These are phyloP conservation scores for Dallia pectoralis DNA, from an alignment of 2,797 vertebrate genomes.

Conservation along the genomic window DNA sequence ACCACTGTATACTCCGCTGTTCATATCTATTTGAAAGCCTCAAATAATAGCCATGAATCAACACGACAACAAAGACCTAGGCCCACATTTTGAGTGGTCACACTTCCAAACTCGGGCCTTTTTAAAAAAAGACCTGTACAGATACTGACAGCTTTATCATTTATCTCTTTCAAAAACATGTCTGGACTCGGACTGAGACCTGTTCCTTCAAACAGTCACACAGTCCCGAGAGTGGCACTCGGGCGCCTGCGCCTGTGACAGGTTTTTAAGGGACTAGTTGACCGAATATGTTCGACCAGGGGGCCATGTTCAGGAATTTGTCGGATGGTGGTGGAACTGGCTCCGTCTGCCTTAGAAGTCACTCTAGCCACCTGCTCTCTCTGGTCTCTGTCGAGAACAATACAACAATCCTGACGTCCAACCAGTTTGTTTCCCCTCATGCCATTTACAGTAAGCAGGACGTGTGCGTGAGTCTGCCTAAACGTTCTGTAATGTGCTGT, in stretches of 20 bases:
- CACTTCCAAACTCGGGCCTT: neutral
- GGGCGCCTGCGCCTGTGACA: neutral
- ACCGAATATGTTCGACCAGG: slow-evolving; percentile 16
- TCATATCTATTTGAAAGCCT: no score
- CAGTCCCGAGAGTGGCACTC: neutral
- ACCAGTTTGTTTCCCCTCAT: slow-evolving; percentile 30
- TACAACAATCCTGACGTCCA: neutral
- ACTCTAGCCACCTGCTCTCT: neutral
- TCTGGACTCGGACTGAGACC: neutral
- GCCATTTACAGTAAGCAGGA: slow-evolving; percentile 14
- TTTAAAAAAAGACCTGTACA: neutral
- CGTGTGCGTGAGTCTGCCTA: slow-evolving; percentile 10
- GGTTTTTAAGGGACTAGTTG: slow-evolving; percentile 9
- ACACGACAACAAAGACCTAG: neutral
- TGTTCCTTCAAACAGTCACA: slow-evolving; percentile 11
- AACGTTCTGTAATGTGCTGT: slow-evolving; percentile 29
- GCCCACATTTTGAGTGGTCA: no score
- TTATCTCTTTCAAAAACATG: slow-evolving; percentile 14
- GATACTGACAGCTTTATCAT: slow-evolving; percentile 4
- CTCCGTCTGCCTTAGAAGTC: neutral
- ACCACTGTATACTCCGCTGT: no score
- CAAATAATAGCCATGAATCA: neutral
- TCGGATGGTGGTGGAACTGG: neutral
- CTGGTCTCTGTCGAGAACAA: slow-evolving; percentile 10
- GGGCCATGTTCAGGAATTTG: neutral